These are phyloP conservation scores for Mesocricetus auratus DNA, from an alignment of 2,113 vertebrate genomes.

Conservation along the genomic window DNA sequence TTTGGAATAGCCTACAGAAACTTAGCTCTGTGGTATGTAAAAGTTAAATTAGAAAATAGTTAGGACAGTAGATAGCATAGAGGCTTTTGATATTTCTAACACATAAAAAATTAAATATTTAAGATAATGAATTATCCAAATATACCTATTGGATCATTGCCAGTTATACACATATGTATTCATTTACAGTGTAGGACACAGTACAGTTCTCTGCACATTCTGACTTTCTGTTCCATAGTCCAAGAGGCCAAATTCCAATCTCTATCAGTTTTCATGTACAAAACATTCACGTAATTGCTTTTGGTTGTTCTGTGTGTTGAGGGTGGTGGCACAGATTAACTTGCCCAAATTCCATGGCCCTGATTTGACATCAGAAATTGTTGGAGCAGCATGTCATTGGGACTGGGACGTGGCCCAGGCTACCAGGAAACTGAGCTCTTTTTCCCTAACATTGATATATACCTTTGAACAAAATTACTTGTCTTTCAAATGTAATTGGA, in stretches of 20 bases:
- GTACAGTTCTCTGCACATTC: neutral
- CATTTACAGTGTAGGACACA: neutral
- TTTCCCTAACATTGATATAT: constrained; percentile 29
- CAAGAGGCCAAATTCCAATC: neutral
- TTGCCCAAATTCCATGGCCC: neutral
- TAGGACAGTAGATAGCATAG: neutral
- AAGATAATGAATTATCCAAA: neutral
- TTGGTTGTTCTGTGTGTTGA: neutral
- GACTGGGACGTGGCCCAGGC: constrained; percentile 39
- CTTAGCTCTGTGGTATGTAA: neutral
- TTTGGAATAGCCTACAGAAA: neutral
- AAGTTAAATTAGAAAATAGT: constrained; percentile 24
- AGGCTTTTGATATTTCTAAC: neutral
- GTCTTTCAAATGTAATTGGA: constrained; percentile 21
- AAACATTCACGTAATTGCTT: constrained; percentile 18
- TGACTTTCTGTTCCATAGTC: neutral
- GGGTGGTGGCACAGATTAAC: neutral
- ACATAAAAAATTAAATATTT: neutral
- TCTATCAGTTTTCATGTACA: neutral
- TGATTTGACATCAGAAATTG: constrained; percentile 30
- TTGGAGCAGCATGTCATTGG: neutral
- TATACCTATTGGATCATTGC: neutral
- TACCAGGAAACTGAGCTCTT: constrained; percentile 34
- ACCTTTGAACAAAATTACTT: constrained; percentile 44
- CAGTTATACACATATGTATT: neutral